Evolutionary conservation across 2,797 vertebrate genomes (phyloP), one percentile per base, ranked within the genome.

Genomic region (Geotrypetes seraphini): DNA sequence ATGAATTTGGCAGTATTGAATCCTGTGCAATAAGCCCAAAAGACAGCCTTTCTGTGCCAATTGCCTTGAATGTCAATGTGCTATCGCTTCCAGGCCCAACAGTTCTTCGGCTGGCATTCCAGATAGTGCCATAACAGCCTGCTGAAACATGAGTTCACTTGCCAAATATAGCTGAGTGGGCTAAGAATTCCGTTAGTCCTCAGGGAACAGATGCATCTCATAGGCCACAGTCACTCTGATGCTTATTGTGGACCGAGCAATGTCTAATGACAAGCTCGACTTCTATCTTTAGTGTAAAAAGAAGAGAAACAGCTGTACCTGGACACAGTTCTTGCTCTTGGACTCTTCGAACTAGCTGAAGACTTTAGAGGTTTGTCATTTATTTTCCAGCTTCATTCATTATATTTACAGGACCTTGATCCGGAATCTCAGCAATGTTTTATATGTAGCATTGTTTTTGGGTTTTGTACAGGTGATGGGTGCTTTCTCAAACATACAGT

Each of bases 101-200:
- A 1, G 55, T 57, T 53, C 49, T 71, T 64, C 73, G 77, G 31
- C 55, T 73, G 73, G 73, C 78, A 81, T 79, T 79, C 68, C 71
- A 83, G 75, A 82, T 77, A 68, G 69, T 68, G 65, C 62, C n/a
- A n/a, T n/a, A 2, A 62, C 54, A 57, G 65, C 73, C 74, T 73
- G 64, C 65, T 91, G 94, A 89, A 96, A 96, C 85, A 76, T 84
- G 92, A 97, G 87, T 86, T 84, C 63, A 79, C 78, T 66, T 78
- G 60, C 88, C 91, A 96, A 93, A 96, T 92, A 89, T 96, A 97
- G 89, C 72, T 41, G 60, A 66, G 78, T 69, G 43, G 79, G 80
- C 64, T 71, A 76, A 73, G 63, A 81, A 85, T 78, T 70, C 66
- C 78, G 76, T 50, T n/a, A 76, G 81, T 71, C 78, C 79, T 72